Conservation (phyloP, 2,888 invertebrate genomes). For the Melanostoma mellinum region DNA sequence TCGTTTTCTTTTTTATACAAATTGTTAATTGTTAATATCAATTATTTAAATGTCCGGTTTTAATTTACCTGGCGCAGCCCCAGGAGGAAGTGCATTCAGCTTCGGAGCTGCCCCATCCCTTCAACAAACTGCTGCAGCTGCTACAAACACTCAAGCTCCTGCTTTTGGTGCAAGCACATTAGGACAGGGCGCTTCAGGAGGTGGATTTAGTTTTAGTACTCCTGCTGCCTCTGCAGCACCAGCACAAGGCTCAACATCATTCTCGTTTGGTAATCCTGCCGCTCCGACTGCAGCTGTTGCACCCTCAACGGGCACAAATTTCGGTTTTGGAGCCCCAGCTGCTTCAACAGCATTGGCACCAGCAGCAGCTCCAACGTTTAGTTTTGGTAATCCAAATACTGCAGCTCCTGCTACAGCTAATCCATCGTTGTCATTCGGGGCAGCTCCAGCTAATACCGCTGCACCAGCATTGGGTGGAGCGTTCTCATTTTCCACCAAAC, state of each 20-base stretch:
- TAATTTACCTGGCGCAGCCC: constrained; percentile 51
- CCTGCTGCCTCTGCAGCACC: constrained; percentile 64
- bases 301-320: constrained; percentile 70
- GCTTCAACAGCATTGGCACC: constrained; percentile 30
- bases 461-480: constrained; percentile 71
- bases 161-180: constrained; percentile 63
- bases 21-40: too few relatives aligned
- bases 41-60: constrained; percentile 43
- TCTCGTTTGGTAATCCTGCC: constrained; percentile 74
- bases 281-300: constrained; percentile 72
- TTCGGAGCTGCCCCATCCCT: constrained; percentile 74
- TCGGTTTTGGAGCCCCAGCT: constrained; percentile 74
- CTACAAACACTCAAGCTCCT: constrained; percentile 56
- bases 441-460: constrained; percentile 55
- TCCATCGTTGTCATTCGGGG: constrained; percentile 74
- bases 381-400: constrained; percentile 53
- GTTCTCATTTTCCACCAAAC: constrained; percentile 76
- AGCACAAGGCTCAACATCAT: constrained; percentile 49
- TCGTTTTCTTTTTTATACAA: too few relatives aligned
- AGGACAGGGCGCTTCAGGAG: constrained; percentile 48
- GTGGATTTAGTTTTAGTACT: constrained; percentile 73
- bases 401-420: constrained; percentile 42
- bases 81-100: constrained; percentile 58
- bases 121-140: constrained; percentile 27
- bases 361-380: constrained; percentile 72